Base-by-base conservation (phyloP, 2,888 invertebrate genomes). In the Poecilus cupreus region DNA sequence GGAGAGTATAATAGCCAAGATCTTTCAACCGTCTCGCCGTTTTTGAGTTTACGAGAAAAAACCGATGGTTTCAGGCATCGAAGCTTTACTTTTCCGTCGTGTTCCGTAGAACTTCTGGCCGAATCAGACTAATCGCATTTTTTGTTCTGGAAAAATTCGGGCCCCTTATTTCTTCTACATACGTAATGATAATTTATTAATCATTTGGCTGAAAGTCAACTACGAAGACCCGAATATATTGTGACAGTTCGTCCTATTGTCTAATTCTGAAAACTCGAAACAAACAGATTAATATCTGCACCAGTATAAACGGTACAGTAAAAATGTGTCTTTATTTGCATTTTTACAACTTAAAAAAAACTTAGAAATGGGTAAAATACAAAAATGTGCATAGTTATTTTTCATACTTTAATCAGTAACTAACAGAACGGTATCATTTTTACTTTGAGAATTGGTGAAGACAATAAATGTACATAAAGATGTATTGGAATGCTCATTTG, bases 1-100 rank as follows among this genome's bases (percentile, higher is more conserved):
- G 64, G 64, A 11, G 64, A 64, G 11, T 57, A 57, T 57, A 57
- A 57, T 8, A 46, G 46, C 8, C 8, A 46, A 46, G 46, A 46
- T 46, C 46, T 54, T 54, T 18, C 54, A 54, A 54, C 54, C 13
- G 16, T 54, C 18, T 54, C 54, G 13, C 13, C 18, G 54, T 8
- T 54, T 20, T 54, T 5, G 3, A 54, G 54, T 13, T 46, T 46
- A 46, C 46, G 46, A 46, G 46, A 46, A 13, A 46, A 46, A 13
- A 46, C 46, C 46, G 8, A 46, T 13, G 46, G 46, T 3, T 46
- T 46, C 46, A 46, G 46, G 13, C 2, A 46, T 46, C 46, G 46
- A 4, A 46, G 46, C 46, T 46, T 46, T 46, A 46, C 46, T 46
- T 46, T 46, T 46, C 46, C 13, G 46, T 46, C 46, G 46, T 46